Evolutionary conservation across 2,888 invertebrate species (phyloP).

Genomic region (Diachrysia chrysitis): DNA sequence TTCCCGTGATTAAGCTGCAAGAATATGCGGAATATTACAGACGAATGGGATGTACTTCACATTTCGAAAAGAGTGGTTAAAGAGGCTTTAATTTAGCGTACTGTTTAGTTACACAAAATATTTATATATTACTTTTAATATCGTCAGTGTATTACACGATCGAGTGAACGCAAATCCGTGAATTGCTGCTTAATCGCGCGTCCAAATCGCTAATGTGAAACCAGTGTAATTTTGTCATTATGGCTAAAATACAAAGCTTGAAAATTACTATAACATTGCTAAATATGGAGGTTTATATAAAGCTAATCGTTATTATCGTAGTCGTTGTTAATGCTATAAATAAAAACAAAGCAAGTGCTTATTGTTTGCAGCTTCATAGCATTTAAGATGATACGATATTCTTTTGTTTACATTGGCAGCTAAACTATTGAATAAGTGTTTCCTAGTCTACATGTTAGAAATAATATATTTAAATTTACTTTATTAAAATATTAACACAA

Average conservation of each 20-base stretch:
- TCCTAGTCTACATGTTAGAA: constrained; percentile 64
- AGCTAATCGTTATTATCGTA: neutral
- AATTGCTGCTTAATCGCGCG: constrained; percentile 3
- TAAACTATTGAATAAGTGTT: constrained; percentile 58
- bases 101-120: neutral
- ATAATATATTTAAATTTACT: constrained; percentile 39
- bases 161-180: neutral
- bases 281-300: neutral
- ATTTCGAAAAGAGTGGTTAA: too few relatives aligned
- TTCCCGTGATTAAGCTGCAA: neutral
- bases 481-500: constrained; percentile 53
- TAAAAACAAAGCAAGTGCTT: neutral
- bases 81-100: too few relatives aligned
- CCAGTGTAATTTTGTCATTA: constrained; percentile 7
- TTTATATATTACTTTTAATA: neutral
- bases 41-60: too few relatives aligned
- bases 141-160: neutral
- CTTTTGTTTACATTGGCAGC: constrained; percentile 47
- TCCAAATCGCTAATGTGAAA: constrained; percentile 8
- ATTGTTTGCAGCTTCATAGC: constrained; percentile 14
- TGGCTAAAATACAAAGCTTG: constrained; percentile 3
- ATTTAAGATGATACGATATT: constrained; percentile 37
- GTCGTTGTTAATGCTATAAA: neutral
- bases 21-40: neutral
- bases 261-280: neutral